phyloP scores from a whole-genome alignment of 2,888 invertebrate genomes.

The Sicus ferrugineus region DNA sequence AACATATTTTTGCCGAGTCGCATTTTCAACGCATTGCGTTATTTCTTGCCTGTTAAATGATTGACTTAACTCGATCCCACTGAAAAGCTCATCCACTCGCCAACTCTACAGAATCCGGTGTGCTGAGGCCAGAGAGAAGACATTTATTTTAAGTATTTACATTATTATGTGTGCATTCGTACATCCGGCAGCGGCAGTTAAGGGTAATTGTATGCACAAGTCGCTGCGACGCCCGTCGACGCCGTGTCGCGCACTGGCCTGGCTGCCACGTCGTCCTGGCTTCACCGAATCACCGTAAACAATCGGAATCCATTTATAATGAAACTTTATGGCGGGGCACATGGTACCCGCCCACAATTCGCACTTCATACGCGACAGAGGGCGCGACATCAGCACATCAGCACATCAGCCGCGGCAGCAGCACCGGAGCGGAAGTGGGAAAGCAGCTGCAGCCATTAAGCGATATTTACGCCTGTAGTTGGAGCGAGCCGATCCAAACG shows the following conservation, averaged over 20 bases:
- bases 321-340: constrained; percentile 29
- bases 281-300: constrained; percentile 29
- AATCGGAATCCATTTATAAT: constrained; percentile 33
- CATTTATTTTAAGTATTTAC: constrained; percentile 14
- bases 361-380: constrained; percentile 16
- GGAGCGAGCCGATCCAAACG: constrained; percentile 19
- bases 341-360: constrained; percentile 30
- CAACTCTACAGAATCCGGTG: neutral
- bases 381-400: constrained; percentile 22
- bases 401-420: constrained; percentile 8
- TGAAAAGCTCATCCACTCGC: neutral
- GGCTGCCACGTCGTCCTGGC: constrained; percentile 1
- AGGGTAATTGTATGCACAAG: constrained; percentile 31
- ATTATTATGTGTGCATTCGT: constrained; percentile 24
- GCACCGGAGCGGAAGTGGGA: neutral
- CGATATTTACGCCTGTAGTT: constrained; percentile 17
- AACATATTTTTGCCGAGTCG: neutral
- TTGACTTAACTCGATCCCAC: neutral
- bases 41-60: neutral
- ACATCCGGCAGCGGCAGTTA: neutral
- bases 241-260: constrained; percentile 12
- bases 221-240: constrained; percentile 4
- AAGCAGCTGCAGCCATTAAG: constrained; percentile 13
- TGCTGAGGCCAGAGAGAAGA: neutral
- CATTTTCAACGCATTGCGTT: neutral